These are phyloP conservation scores for Gobiocypris rarus DNA, from an alignment of 2,113 vertebrate genomes.

Conservation along the genomic window DNA sequence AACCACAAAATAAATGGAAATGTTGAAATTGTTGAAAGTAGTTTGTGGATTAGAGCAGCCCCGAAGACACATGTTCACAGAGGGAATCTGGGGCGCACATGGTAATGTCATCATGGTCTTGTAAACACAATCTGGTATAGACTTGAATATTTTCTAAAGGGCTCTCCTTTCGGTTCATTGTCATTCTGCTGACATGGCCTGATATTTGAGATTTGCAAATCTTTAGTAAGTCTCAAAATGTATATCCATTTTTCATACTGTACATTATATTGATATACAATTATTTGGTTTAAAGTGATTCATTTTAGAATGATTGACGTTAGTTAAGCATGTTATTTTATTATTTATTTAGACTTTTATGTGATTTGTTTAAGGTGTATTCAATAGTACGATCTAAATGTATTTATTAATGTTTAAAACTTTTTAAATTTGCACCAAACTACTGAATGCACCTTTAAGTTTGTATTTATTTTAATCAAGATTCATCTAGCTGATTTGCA, in stretches of 20 bases:
- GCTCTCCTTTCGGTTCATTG: not conserved
- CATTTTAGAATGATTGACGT: too few relatives aligned
- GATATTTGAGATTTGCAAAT: not conserved
- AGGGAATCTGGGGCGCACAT: slow-evolving; percentile 18
- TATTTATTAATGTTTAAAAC: not conserved
- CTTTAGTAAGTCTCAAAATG: not conserved
- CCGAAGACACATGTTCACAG: not conserved
- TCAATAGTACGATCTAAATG: too few relatives aligned
- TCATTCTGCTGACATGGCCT: not conserved
- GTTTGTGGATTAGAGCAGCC: slow-evolving; percentile 53
- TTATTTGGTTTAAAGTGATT: too few relatives aligned
- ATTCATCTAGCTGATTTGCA: not conserved
- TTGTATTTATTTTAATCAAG: not conserved
- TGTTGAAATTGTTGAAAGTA: slow-evolving; percentile 24
- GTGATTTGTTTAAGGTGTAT: not conserved
- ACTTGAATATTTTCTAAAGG: slow-evolving; percentile 28
- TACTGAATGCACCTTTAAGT: not conserved
- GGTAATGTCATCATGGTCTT: slow-evolving; percentile 46
- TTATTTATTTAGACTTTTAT: too few relatives aligned
- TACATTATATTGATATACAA: not conserved
- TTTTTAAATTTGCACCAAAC: not conserved
- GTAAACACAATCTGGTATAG: slow-evolving; percentile 30
- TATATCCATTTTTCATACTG: not conserved
- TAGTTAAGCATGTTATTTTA: too few relatives aligned
- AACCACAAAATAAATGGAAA: slow-evolving; percentile 43